Percentiles rank a stretch among this genome's conserved stretches.
These are phyloP conservation scores for Drosophila ustulata DNA, from an alignment of 2,888 invertebrate species.

Conservation along the genomic window DNA sequence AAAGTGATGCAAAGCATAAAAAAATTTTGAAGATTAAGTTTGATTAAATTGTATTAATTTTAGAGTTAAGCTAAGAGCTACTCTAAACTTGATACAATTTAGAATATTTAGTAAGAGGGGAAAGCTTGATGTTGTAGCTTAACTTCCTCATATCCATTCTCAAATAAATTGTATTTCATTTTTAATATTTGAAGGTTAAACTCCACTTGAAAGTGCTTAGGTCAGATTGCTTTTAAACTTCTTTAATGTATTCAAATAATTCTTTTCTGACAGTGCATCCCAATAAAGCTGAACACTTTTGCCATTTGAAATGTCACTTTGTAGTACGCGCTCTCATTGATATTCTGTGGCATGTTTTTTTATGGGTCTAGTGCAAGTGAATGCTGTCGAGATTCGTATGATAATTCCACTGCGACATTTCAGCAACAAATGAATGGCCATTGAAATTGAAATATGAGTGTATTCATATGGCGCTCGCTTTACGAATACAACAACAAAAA, in stretches of 20 bases:
- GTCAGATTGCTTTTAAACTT: not conserved
- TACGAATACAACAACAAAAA: slow-evolving; percentile 4
- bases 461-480: slow-evolving; percentile 13
- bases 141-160: no score
- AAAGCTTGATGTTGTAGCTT: no score
- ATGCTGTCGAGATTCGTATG: slow-evolving; percentile 53
- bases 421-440: slow-evolving; percentile 50
- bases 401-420: slow-evolving; percentile 68
- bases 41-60: no score
- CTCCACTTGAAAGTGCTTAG: not conserved
- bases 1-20: no score
- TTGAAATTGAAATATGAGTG: slow-evolving; percentile 65
- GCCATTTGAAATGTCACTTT: slow-evolving; percentile 68
- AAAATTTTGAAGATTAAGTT: no score
- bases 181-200: not conserved
- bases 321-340: slow-evolving; percentile 67
- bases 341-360: slow-evolving; percentile 59
- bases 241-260: no score
- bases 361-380: slow-evolving; percentile 65
- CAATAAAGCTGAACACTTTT: slow-evolving; percentile 17
- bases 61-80: no score
- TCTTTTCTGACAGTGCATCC: slow-evolving; percentile 37
- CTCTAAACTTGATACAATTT: no score
- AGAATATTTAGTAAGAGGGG: no score
- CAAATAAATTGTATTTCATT: no score